Base-by-base conservation (phyloP, 2,888 invertebrate species). In the Xanthia togata region DNA sequence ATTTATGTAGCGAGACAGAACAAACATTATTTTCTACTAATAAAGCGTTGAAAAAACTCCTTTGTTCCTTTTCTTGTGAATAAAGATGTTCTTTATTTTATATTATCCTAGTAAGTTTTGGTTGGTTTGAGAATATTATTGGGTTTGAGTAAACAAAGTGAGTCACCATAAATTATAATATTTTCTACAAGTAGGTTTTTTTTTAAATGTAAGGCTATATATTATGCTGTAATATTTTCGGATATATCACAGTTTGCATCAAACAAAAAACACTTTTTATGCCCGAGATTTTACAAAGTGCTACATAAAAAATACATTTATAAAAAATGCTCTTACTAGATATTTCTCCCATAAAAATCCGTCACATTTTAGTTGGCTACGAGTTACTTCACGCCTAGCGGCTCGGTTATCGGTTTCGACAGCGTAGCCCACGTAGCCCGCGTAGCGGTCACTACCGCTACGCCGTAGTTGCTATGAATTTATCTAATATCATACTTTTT, bases 1-100 rank as follows among this genome's bases (percentile, higher is more conserved):
- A 92, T 93, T 93, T 93, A 92, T 91, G 91, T 91, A 85, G 90
- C 90, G 89, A 84, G 85, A 78, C 89, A 90, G 89, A 88, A 82
- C 84, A 81, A 82, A 79, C 87, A 79, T 82, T 90, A 89, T 89
- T 91, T 89, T 89, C 86, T 89, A 88, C 85, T 90, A 90, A 92
- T 91, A 91, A 89, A 89, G 82, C 86, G 84, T 84, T 87, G 86
- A 83, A 87, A 83, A 88, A 78, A 74, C 55, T 72, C 62, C 74
- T 77, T 82, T 84, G 71, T 87, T 84, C 83, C 62, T 78, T 86
- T 75, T 68, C 80, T 76, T 85, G 63, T 69, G 70, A 79, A 76
- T 78, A 71, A 65, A 79, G 44, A 77, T 60, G 68, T 68, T 80
- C n/a, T 72, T 73, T 76, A 53, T 73, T 72, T 76, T 71, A 77